Evolutionary conservation across 2,113 vertebrate species (phyloP).

Genomic region (Microcebus griseorufus): DNA sequence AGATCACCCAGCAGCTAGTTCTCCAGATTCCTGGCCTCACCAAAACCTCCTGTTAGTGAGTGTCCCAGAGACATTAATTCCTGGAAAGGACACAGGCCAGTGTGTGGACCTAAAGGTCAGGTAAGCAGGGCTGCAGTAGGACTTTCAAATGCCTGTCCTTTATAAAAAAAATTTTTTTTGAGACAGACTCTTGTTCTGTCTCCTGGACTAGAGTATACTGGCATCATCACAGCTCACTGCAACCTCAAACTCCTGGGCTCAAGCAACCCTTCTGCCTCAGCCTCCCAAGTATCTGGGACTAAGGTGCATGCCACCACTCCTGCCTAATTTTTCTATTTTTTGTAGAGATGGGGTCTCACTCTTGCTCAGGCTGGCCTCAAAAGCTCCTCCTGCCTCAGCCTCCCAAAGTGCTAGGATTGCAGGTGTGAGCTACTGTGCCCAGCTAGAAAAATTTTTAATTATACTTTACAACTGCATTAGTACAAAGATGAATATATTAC

Average conservation of each 20-base stretch:
- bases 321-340: too few species aligned
- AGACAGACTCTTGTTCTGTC: too few species aligned
- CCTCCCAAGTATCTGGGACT: too few species aligned
- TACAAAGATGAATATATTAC: background rate
- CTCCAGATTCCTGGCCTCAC: background rate
- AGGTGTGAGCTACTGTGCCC: too few species aligned
- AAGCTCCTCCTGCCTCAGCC: too few species aligned
- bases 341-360: too few species aligned
- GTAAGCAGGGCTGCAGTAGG: background rate
- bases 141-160: background rate
- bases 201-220: background rate
- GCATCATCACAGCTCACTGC: background rate
- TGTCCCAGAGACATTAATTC: background rate
- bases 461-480: background rate
- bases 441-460: background rate
- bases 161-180: too few species aligned
- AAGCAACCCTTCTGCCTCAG: too few species aligned
- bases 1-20: background rate
- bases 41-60: background rate
- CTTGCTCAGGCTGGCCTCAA: too few species aligned
- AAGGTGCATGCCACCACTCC: too few species aligned
- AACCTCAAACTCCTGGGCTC: too few species aligned
- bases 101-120: background rate
- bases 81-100: background rate
- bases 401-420: too few species aligned